Evolutionary conservation across 2,113 vertebrate species (phyloP).

Genomic region (Apaloderma vittatum): DNA sequence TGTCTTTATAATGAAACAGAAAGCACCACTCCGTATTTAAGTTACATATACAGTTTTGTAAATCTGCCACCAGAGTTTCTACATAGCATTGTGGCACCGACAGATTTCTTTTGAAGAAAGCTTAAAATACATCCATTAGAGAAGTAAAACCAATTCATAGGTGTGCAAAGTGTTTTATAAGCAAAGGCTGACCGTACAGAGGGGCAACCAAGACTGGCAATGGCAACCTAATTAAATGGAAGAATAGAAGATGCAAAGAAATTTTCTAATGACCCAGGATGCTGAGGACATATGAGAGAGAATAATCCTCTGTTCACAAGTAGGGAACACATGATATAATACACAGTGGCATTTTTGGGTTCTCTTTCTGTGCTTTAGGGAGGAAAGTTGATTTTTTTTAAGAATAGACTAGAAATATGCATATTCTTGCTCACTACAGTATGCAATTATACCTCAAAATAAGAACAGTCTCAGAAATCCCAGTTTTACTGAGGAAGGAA

Average conservation of each 20-base stretch:
- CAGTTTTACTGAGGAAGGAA: background rate
- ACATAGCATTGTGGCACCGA: background rate
- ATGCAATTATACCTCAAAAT: background rate
- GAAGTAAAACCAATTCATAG: background rate
- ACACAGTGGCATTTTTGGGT: background rate
- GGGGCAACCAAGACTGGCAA: background rate
- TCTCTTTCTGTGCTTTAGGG: background rate
- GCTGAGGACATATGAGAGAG: accelerated
- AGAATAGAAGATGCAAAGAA: background rate
- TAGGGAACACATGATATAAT: background rate
- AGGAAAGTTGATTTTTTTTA: background rate
- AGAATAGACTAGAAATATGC: background rate
- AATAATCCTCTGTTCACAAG: background rate
- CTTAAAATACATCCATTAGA: background rate
- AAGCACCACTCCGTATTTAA: background rate
- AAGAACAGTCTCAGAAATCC: background rate
- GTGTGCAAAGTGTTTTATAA: background rate
- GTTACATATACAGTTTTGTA: background rate
- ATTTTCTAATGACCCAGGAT: background rate
- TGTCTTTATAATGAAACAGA: background rate
- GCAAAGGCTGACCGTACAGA: background rate
- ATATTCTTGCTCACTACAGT: background rate
- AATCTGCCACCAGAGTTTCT: background rate
- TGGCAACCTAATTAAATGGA: background rate
- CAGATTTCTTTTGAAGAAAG: background rate